phyloP scores from a whole-genome alignment of 1,140 invertebrate genomes.

The Hermatobates lingyangjiaoensis region DNA sequence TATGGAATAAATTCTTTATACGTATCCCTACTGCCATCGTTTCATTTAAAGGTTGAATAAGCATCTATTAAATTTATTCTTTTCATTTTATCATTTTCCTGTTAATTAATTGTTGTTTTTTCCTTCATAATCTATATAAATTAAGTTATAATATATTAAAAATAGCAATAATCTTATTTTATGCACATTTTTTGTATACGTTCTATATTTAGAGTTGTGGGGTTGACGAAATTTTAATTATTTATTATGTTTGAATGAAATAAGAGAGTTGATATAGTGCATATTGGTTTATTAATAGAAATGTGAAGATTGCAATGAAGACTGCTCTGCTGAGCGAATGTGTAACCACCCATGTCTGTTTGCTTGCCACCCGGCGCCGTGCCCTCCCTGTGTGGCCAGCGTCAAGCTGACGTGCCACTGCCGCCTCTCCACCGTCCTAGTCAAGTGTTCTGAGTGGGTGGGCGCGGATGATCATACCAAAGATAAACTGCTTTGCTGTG shows the following conservation, averaged over 20 bases:
- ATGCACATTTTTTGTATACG: not conserved
- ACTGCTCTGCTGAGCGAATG: not conserved
- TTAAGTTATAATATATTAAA: not conserved
- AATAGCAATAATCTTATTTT: not conserved
- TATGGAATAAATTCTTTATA: no score
- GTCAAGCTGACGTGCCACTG: slow-evolving; percentile 46
- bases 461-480: slow-evolving; percentile 27
- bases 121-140: slow-evolving; percentile 6
- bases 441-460: slow-evolving; percentile 47
- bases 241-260: slow-evolving; percentile 5
- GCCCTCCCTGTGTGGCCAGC: not conserved
- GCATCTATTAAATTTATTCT: no score
- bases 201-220: not conserved
- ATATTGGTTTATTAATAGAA: not conserved
- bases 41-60: no score
- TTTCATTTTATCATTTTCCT: no score
- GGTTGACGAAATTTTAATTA: not conserved
- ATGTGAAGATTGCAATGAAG: not conserved
- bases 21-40: no score
- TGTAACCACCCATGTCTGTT: not conserved
- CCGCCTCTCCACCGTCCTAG: slow-evolving; percentile 46
- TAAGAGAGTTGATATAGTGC: slow-evolving; percentile 15
- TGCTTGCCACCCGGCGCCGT: not conserved
- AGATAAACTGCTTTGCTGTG: slow-evolving; percentile 42
- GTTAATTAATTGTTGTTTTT: not conserved